Evolutionary conservation across 2,113 vertebrate species (phyloP), one percentile per base, ranked within the genome.

Genomic region (Centropus unirufus): DNA sequence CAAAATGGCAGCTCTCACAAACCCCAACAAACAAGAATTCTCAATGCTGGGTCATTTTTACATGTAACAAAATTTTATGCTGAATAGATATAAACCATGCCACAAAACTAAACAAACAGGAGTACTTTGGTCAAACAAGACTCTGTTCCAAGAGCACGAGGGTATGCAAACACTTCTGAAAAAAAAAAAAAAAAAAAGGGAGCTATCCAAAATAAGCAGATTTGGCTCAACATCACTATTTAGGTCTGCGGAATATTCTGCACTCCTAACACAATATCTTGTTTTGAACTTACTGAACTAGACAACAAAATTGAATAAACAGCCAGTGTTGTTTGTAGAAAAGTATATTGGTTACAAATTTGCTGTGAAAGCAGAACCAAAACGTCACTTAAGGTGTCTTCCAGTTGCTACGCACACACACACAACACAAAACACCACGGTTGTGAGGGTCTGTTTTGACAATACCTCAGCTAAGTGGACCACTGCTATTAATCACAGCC

Each of bases 61-160:
- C 66, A 95, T 32, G 72, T 59, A 64, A 42, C 51, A 85, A 47
- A 88, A 78, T 73, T 92, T 92, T 93, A 87, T 75, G 39, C 83
- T 66, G 19, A 69, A 73, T 49, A 72, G 42, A 91, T 96, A 96
- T 72, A 91, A 93, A 95, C 96, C 98, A 98, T 97, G 98, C 98
- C 97, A 97, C 97, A 94, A 81, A 92, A 97, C 55, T 93, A 97
- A 98, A 98, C 63, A 97, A 98, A 98, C 63, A 51, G 92, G 89
- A 96, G 78, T 96, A 98, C 98, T 99, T 98, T 98, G 98, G 98
- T 98, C 97, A 97, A 98, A 98, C 96, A 85, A 97, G 84, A 94
- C 85, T 79, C 84, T 95, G 73, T 90, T 91, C 91, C 84, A 95
- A 96, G 79, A 87, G 59, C 94, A 77, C 64, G 78, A 91, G 12